Percentiles rank a stretch among this genome's conserved stretches.
phyloP scores from a whole-genome alignment of 2,113 vertebrate species.

The Phyllostomus discolor region DNA sequence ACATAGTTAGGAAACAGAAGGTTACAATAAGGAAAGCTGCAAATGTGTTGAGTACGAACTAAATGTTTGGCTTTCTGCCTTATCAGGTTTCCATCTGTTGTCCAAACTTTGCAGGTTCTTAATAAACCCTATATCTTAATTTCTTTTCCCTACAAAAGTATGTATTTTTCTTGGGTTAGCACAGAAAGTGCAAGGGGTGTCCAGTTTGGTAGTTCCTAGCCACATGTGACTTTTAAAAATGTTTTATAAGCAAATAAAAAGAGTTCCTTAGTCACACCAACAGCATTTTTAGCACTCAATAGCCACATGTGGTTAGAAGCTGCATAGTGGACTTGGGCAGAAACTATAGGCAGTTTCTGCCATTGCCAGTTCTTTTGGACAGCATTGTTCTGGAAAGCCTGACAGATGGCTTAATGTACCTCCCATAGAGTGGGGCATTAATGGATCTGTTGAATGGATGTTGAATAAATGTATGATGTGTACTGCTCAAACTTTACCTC shows the following conservation, averaged over 20 bases:
- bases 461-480: background rate
- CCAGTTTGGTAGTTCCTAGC: background rate
- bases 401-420: background rate
- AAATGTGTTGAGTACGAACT: background rate
- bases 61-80: conserved; percentile 51
- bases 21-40: conserved; percentile 33
- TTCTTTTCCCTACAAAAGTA: background rate
- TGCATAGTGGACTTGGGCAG: background rate
- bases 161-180: background rate
- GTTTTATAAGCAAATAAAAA: background rate
- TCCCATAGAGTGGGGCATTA: background rate
- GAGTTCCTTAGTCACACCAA: background rate
- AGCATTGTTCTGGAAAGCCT: background rate
- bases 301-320: background rate
- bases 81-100: conserved; percentile 48
- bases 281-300: background rate
- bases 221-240: background rate
- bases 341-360: background rate
- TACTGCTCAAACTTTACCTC: background rate
- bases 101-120: conserved; percentile 16
- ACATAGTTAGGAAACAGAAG: conserved; percentile 41
- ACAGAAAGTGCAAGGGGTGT: background rate
- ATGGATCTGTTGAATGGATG: background rate
- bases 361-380: background rate
- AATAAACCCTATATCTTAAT: background rate